phyloP scores from a whole-genome alignment of 1,140 invertebrate genomes.

The Cryptotermes secundus region DNA sequence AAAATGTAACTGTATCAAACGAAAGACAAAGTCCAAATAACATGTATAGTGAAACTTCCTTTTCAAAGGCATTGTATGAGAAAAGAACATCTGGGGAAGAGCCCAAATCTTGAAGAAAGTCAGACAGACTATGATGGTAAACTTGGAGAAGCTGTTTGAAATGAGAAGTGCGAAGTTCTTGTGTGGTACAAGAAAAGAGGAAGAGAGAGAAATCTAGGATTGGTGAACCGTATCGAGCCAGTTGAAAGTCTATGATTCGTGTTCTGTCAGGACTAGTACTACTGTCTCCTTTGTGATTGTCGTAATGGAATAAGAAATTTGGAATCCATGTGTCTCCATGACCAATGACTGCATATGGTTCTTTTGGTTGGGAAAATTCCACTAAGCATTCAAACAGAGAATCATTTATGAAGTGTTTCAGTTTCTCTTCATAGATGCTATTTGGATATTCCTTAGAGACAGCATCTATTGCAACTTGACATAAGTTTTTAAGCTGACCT shows the following conservation, averaged over 20 bases:
- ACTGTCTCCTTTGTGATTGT: slow-evolving; percentile 40
- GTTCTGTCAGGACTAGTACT: slow-evolving; percentile 48
- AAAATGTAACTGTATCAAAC: slow-evolving; percentile 62
- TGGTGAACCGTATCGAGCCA: slow-evolving; percentile 59
- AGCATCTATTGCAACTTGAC: slow-evolving; percentile 59
- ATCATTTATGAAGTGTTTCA: slow-evolving; percentile 55
- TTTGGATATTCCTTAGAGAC: slow-evolving; percentile 61
- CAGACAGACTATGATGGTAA: slow-evolving; percentile 58
- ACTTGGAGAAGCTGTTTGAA: slow-evolving; percentile 57
- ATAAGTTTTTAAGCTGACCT: slow-evolving; percentile 56
- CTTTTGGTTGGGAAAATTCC: not conserved
- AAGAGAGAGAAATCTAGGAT: slow-evolving; percentile 62
- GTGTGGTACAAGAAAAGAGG: slow-evolving; percentile 61
- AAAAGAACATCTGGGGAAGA: slow-evolving; percentile 60
- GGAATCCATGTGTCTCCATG: slow-evolving; percentile 74
- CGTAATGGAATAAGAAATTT: slow-evolving; percentile 63
- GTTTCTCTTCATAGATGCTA: slow-evolving; percentile 56
- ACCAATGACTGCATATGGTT: slow-evolving; percentile 54
- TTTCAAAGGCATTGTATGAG: slow-evolving; percentile 50
- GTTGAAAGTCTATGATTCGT: slow-evolving; percentile 69
- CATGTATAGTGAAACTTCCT: slow-evolving; percentile 46
- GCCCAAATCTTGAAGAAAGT: slow-evolving; percentile 56
- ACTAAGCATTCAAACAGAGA: slow-evolving; percentile 38
- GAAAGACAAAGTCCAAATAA: slow-evolving; percentile 60
- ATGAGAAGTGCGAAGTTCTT: slow-evolving; percentile 55